phyloP scores from a whole-genome alignment of 2,113 vertebrate species.

The Gopherus evgoodei region DNA sequence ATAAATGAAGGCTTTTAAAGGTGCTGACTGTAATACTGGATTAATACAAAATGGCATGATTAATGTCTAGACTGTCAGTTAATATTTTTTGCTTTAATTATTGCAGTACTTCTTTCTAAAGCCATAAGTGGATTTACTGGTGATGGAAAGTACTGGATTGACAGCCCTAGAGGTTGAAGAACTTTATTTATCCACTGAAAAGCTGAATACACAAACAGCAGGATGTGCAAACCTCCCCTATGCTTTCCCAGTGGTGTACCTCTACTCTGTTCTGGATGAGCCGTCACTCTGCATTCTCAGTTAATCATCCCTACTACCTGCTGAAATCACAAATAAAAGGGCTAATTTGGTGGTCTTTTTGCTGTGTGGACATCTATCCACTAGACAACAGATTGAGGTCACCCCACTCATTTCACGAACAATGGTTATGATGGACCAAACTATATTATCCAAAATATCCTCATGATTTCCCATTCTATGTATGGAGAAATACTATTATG shows the following conservation, averaged over 20 bases:
- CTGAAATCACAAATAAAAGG: constrained; percentile 34
- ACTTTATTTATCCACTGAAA: not conserved
- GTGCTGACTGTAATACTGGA: constrained; percentile 2
- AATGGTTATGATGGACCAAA: not conserved
- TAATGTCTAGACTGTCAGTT: constrained; percentile 23
- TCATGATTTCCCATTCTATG: constrained; percentile 47
- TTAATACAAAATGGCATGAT: constrained; percentile 15
- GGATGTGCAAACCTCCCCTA: not conserved
- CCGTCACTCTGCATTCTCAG: not conserved
- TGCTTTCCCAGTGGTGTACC: not conserved
- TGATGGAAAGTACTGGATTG: constrained; percentile 20
- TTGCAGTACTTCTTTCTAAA: not conserved
- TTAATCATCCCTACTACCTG: not conserved
- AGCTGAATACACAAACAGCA: not conserved
- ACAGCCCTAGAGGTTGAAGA: not conserved
- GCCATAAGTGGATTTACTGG: not conserved
- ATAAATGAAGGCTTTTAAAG: constrained; percentile 26
- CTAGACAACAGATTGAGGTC: constrained; percentile 31
- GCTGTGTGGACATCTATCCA: not conserved
- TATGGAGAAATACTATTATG: constrained; percentile 54
- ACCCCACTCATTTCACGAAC: constrained; percentile 57
- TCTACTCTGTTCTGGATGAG: not conserved
- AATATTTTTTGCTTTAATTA: constrained; percentile 47
- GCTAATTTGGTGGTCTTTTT: not conserved
- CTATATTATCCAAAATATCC: constrained; percentile 30